Evolutionary conservation across 2,113 vertebrate species (phyloP).

Genomic region (Sturnus vulgaris): DNA sequence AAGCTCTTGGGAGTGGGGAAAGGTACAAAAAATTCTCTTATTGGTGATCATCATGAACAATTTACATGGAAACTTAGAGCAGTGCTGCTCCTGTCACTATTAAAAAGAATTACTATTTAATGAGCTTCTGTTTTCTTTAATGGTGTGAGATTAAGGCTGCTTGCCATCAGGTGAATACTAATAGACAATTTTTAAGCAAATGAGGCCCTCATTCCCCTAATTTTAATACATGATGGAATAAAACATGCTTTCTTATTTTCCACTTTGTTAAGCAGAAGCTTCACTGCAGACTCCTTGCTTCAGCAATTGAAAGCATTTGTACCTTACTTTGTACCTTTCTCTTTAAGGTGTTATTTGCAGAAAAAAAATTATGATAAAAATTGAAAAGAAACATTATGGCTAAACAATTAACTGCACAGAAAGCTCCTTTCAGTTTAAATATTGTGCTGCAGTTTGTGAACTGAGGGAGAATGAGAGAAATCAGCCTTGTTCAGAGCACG

Average conservation of each 20-base stretch:
- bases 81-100: neutral
- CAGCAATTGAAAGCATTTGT: neutral
- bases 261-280: slow-evolving; percentile 1
- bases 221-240: slow-evolving; percentile 51
- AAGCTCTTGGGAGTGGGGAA: neutral
- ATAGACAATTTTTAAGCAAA: slow-evolving; percentile 52
- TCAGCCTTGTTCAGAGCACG: neutral
- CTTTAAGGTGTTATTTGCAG: neutral
- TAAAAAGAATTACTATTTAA: slow-evolving; percentile 58
- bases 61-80: neutral
- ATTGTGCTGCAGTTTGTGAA: neutral
- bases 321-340: neutral
- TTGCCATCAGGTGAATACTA: slow-evolving; percentile 61
- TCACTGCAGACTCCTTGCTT: neutral
- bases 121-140: slow-evolving; percentile 61
- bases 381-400: neutral
- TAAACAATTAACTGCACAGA: neutral
- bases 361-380: neutral
- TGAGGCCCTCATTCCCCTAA: slow-evolving; percentile 32
- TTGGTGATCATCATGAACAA: neutral
- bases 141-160: slow-evolving; percentile 46
- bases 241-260: slow-evolving; percentile 28
- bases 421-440: neutral
- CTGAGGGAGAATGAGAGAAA: neutral
- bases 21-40: neutral